Percentiles rank a stretch among this genome's conserved stretches.
These are phyloP conservation scores for Amazona guildingii DNA, from an alignment of 2,113 vertebrate species.

Conservation along the genomic window DNA sequence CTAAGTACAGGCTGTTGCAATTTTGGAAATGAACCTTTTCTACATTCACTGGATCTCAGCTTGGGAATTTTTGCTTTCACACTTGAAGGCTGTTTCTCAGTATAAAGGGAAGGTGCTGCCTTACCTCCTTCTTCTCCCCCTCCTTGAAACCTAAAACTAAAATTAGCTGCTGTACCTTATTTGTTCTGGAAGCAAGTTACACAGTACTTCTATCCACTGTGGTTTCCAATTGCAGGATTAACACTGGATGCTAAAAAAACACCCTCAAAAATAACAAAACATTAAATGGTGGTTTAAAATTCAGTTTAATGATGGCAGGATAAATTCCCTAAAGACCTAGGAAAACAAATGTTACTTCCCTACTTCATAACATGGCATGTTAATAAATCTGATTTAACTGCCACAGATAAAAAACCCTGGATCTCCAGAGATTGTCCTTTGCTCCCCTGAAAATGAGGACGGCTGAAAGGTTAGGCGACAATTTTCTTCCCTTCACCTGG, in stretches of 20 bases:
- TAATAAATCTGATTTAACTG: conserved; percentile 59
- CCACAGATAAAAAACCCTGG: not conserved
- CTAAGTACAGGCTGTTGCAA: conserved; percentile 68
- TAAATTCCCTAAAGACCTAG: conserved; percentile 32
- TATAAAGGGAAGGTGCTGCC: conserved; percentile 68
- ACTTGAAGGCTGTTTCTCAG: conserved; percentile 57
- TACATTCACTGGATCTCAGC: conserved; percentile 69
- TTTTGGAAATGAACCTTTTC: conserved; percentile 75
- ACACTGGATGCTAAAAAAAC: conserved; percentile 56
- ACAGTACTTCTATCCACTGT: conserved; percentile 71
- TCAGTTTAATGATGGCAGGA: conserved; percentile 37
- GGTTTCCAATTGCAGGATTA: conserved; percentile 79
- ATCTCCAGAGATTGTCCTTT: conserved; percentile 39
- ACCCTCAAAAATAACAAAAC: conserved; percentile 31
- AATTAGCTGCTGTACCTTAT: conserved; percentile 73
- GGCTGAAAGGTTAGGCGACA: conserved; percentile 27
- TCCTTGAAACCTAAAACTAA: conserved; percentile 72
- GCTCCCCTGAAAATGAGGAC: conserved; percentile 38
- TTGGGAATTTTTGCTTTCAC: conserved; percentile 68
- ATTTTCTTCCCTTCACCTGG: conserved; percentile 25
- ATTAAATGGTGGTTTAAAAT: conserved; percentile 51
- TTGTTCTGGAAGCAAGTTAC: conserved; percentile 78
- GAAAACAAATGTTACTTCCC: conserved; percentile 60
- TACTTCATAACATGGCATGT: conserved; percentile 6
- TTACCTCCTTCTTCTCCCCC: conserved; percentile 32